phyloP scores from a whole-genome alignment of 2,113 vertebrate species.

The Pterocles burchelli region DNA sequence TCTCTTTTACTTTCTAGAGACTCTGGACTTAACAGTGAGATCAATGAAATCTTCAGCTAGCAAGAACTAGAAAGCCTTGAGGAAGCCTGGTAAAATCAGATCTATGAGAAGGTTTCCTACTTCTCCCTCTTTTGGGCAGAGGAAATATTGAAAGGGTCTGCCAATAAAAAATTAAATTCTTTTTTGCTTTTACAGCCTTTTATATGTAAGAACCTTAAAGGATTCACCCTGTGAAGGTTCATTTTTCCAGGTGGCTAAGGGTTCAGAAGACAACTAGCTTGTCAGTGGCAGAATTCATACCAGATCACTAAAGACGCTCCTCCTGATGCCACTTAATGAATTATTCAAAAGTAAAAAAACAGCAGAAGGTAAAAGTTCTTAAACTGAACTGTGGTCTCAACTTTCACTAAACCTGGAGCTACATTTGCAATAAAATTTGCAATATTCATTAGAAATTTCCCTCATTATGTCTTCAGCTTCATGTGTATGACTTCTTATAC shows the following conservation, averaged over 20 bases:
- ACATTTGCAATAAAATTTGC: neutral
- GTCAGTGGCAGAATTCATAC: neutral
- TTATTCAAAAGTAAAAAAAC: neutral
- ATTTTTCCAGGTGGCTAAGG: neutral
- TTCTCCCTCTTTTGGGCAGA: neutral
- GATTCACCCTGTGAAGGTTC: neutral
- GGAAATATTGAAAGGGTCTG: neutral
- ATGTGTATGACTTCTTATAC: rapidly evolving
- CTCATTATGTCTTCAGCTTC: neutral
- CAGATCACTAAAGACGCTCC: neutral
- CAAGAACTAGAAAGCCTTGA: neutral
- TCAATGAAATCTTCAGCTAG: neutral
- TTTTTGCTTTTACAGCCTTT: neutral
- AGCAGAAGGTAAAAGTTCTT: neutral
- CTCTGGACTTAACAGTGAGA: neutral
- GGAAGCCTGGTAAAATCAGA: neutral
- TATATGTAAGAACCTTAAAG: neutral
- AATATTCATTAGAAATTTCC: neutral
- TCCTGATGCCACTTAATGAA: neutral
- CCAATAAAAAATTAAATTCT: neutral
- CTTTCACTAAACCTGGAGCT: neutral
- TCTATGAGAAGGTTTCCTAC: neutral
- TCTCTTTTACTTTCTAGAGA: neutral
- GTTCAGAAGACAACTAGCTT: neutral
- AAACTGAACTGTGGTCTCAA: neutral